A percentile compares a stretch with the other conserved stretches of the same genome.
These are phyloP conservation scores for Aphrocallistes beatrix DNA, from an alignment of 37 sponge, comb jelly and placozoan genomes.

Conservation along the genomic window DNA sequence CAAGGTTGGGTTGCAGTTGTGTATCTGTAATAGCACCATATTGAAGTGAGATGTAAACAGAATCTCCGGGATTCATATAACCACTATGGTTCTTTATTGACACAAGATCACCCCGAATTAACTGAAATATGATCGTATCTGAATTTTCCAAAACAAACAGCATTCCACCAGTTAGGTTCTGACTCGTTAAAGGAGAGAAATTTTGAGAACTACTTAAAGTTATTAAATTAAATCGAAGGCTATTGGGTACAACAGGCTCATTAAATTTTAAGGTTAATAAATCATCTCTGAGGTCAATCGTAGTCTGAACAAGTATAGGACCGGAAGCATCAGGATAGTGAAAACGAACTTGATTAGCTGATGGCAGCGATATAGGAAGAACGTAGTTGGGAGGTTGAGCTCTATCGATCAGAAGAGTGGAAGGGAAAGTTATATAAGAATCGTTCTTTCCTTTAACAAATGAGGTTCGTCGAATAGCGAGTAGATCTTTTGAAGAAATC, in stretches of 20 bases:
- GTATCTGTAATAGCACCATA: conserved; percentile 39
- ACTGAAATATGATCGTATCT: background rate
- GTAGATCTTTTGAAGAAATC: conserved; percentile 35
- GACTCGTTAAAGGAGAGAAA: background rate
- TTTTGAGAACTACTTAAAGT: conserved; percentile 38
- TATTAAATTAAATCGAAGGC: conserved; percentile 37
- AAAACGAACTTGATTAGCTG: conserved; percentile 36
- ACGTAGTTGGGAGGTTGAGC: conserved; percentile 43
- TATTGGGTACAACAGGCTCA: conserved; percentile 62
- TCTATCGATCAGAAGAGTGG: conserved; percentile 52
- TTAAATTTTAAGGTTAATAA: conserved; percentile 49
- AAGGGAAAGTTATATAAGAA: conserved; percentile 51
- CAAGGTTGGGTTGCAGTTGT: conserved; percentile 23
- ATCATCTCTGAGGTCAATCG: conserved; percentile 52
- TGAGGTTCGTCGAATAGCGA: conserved; percentile 35
- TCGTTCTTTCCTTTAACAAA: conserved; percentile 50
- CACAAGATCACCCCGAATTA: conserved; percentile 27
- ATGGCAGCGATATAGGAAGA: conserved; percentile 10
- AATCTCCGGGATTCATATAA: conserved; percentile 23
- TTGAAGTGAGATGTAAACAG: conserved; percentile 31
- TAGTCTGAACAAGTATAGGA: conserved; percentile 33
- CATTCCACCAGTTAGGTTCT: conserved; percentile 46
- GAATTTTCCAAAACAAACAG: background rate
- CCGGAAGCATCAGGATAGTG: conserved; percentile 40
- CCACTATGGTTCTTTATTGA: conserved; percentile 37